These are phyloP conservation scores for Teinopalpus imperialis DNA, from an alignment of 2,888 invertebrate genomes.

Conservation along the genomic window DNA sequence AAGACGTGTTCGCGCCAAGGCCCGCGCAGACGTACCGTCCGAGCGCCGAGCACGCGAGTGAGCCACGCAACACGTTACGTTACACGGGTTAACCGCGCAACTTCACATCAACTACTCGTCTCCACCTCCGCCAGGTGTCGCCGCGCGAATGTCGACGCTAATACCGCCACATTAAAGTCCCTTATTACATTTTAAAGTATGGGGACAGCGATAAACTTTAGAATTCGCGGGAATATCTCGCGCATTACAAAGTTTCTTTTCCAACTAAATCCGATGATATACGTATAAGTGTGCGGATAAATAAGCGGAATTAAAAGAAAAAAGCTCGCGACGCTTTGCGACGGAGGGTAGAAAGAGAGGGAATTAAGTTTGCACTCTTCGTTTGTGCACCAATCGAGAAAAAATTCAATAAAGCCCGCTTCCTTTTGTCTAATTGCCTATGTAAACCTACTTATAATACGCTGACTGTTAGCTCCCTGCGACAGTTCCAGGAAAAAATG, in stretches of 20 bases:
- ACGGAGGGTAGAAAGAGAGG: constrained; percentile 62
- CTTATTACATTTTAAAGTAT: constrained; percentile 32
- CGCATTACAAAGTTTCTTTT: constrained; percentile 39
- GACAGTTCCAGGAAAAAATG: constrained; percentile 51
- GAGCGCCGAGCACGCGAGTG: constrained; percentile 37
- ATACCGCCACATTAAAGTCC: constrained; percentile 38
- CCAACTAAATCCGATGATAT: constrained; percentile 28
- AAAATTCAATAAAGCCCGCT: constrained; percentile 77
- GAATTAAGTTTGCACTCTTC: constrained; percentile 68
- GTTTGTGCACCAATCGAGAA: constrained; percentile 75
- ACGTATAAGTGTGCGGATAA: constrained; percentile 35
- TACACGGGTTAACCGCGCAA: constrained; percentile 68
- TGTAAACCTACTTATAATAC: constrained; percentile 64
- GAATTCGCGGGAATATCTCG: constrained; percentile 47
- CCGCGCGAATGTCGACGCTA: constrained; percentile 48
- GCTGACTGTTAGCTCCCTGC: constrained; percentile 54
- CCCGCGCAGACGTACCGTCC: constrained; percentile 50
- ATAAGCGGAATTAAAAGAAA: constrained; percentile 63
- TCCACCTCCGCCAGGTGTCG: constrained; percentile 49
- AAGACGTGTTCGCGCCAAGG: constrained; percentile 58
- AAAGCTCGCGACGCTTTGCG: constrained; percentile 52
- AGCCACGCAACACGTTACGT: constrained; percentile 52
- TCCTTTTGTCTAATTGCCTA: constrained; percentile 77
- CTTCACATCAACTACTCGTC: constrained; percentile 56
- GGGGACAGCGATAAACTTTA: constrained; percentile 47